A percentile compares a stretch with the other conserved stretches of the same genome.
phyloP scores from a whole-genome alignment of 2,113 vertebrate species.

The Pomatostomus ruficeps region DNA sequence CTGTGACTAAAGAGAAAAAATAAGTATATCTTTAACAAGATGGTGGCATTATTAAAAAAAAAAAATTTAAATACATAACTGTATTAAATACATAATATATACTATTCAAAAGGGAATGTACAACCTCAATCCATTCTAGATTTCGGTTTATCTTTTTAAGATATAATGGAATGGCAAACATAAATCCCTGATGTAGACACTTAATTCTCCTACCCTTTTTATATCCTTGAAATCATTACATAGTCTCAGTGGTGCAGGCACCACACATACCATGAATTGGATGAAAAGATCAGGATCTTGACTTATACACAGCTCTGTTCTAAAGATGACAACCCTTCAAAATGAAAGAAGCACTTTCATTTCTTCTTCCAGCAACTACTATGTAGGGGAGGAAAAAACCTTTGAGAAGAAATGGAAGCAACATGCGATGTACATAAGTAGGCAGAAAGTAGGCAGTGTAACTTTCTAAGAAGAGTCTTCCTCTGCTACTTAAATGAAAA shows the following conservation, averaged over 20 bases:
- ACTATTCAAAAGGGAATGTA: conserved; percentile 6
- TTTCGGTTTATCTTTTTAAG: neutral
- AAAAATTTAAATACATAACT: neutral
- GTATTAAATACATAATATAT: too few species aligned
- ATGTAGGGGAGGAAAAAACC: neutral
- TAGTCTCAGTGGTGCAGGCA: neutral
- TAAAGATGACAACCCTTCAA: neutral
- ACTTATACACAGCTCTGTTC: neutral
- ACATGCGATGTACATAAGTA: fast-evolving
- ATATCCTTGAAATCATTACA: neutral
- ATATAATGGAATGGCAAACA: neutral
- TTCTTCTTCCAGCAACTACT: neutral
- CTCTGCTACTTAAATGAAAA: neutral
- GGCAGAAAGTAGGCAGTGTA: neutral
- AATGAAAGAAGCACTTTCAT: neutral
- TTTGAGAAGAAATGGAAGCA: neutral
- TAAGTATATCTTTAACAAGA: conserved; percentile 12
- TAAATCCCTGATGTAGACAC: neutral
- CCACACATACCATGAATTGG: neutral
- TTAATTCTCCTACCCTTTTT: neutral
- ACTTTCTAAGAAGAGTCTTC: neutral
- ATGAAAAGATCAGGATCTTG: neutral
- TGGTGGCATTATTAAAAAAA: neutral
- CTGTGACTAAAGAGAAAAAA: conserved; percentile 72
- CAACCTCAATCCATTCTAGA: neutral